Conservation (phyloP, 2,888 invertebrate genomes). For the Drosophila koepferae region DNA sequence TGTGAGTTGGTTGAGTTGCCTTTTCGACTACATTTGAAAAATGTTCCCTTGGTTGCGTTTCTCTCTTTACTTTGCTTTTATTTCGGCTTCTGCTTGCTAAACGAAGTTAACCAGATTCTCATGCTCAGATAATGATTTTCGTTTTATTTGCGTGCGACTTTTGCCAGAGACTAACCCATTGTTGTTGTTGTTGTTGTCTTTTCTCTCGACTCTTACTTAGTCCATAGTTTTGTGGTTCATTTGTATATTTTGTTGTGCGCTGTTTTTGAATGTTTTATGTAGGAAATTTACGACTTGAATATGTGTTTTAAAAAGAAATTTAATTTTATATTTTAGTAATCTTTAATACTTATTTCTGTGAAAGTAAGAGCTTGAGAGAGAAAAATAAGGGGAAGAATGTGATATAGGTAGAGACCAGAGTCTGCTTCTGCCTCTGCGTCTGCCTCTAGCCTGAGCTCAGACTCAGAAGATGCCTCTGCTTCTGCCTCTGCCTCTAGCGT, state of each 20-base stretch:
- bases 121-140: conserved; percentile 77
- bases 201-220: conserved; percentile 20
- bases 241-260: background rate
- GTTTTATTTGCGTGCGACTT: conserved; percentile 75
- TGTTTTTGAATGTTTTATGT: conserved; percentile 23
- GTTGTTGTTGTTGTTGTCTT: conserved; percentile 19
- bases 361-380: background rate
- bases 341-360: background rate
- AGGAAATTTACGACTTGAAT: conserved; percentile 58
- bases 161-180: conserved; percentile 19
- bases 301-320: background rate
- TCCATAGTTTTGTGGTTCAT: conserved; percentile 15
- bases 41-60: conserved; percentile 33
- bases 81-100: conserved; percentile 36
- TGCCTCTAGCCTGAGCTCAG: too few relatives aligned
- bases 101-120: conserved; percentile 79
- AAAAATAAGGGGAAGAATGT: background rate
- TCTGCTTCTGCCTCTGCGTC: too few relatives aligned
- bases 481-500: too few relatives aligned
- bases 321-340: background rate
- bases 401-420: background rate
- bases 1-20: conserved; percentile 62
- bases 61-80: background rate
- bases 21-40: conserved; percentile 75
- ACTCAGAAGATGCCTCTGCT: too few relatives aligned